A percentile compares a stretch with the other conserved stretches of the same genome.
phyloP scores from a whole-genome alignment of 1,140 invertebrate genomes.

The Pissodes strobi region DNA sequence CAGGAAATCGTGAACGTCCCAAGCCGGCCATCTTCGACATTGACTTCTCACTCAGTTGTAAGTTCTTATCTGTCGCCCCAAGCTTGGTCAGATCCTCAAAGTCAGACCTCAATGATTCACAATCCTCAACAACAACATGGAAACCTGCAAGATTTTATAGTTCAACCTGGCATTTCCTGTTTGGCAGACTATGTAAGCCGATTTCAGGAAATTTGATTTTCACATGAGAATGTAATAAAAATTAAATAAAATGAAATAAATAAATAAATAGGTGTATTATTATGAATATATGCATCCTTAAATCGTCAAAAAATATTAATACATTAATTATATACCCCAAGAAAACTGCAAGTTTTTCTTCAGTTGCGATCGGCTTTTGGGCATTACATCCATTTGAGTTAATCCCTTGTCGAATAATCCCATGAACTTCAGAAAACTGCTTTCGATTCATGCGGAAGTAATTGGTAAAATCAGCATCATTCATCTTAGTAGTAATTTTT shows the following conservation, averaged over 20 bases:
- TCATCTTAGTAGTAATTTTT: conserved; percentile 18
- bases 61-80: not conserved
- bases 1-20: conserved; percentile 2
- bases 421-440: not conserved
- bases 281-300: too few relatives aligned
- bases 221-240: not conserved
- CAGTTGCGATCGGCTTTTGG: not conserved
- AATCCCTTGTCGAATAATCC: not conserved
- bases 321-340: too few relatives aligned
- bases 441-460: too few relatives aligned
- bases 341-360: conserved; percentile 10
- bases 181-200: conserved; percentile 2
- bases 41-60: not conserved
- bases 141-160: not conserved
- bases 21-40: conserved; percentile 1
- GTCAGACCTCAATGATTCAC: not conserved
- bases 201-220: conserved; percentile 3
- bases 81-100: not conserved
- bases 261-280: too few relatives aligned
- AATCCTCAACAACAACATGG: conserved; percentile 3
- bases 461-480: conserved; percentile 20
- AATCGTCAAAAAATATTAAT: too few relatives aligned
- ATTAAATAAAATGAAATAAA: not conserved
- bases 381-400: not conserved
- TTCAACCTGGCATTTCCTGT: conserved; percentile 5